phyloP scores from a whole-genome alignment of 2,113 vertebrate species.

The Loxodonta africana region DNA sequence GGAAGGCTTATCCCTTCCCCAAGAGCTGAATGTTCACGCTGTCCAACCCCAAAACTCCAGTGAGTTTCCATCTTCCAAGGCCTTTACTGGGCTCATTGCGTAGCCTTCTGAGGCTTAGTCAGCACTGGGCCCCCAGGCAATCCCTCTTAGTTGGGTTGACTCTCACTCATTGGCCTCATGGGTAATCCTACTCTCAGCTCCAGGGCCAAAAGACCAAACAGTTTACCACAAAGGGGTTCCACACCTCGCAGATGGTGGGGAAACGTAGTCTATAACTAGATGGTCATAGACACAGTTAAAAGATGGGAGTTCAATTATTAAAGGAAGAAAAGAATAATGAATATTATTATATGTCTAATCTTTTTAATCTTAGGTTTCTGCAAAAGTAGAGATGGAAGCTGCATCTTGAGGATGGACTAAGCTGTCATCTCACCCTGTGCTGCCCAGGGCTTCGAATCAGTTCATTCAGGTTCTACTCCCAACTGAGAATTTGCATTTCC shows the following conservation, averaged over 20 bases:
- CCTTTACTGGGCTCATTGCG: neutral
- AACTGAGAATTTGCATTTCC: no score
- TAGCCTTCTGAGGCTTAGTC: neutral
- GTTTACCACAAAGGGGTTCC: neutral
- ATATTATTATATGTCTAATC: neutral
- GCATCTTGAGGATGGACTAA: neutral
- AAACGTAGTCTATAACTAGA: neutral
- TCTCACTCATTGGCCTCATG: no score
- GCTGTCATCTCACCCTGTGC: neutral
- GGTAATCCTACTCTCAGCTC: neutral
- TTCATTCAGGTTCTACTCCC: no score
- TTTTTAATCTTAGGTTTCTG: neutral
- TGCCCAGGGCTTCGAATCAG: neutral
- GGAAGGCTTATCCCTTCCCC: no score
- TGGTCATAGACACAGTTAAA: neutral
- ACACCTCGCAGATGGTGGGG: neutral
- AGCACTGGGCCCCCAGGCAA: neutral
- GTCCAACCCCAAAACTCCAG: no score
- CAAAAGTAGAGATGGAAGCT: neutral
- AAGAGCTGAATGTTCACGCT: no score
- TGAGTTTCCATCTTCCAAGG: neutral
- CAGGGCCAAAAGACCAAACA: neutral
- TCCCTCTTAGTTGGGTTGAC: no score
- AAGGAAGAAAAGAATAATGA: neutral
- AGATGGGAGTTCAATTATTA: neutral